phyloP scores from a whole-genome alignment of 2,888 invertebrate species.

The Drosophila acutilabella region DNA sequence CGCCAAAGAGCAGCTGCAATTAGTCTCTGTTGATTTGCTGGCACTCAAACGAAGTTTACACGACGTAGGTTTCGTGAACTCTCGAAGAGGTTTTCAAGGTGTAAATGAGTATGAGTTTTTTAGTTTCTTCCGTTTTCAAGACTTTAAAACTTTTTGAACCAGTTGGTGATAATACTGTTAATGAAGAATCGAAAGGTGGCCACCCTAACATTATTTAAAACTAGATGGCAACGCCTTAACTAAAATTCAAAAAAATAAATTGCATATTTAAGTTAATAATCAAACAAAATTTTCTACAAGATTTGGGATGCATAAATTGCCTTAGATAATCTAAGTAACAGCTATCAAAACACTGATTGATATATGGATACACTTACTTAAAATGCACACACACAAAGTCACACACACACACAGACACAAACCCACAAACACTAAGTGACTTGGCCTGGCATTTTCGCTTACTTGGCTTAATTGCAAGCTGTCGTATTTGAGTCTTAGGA shows the following conservation, averaged over 20 bases:
- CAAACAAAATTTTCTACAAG: not conserved
- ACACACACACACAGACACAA: not conserved
- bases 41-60: not conserved
- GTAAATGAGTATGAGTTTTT: no score
- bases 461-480: constrained; percentile 41
- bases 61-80: not conserved
- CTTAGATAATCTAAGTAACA: no score
- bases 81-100: no score
- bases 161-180: no score
- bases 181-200: no score
- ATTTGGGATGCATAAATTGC: no score
- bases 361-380: not conserved
- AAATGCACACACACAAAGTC: not conserved
- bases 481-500: not conserved
- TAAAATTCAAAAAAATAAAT: no score
- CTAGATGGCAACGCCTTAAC: no score
- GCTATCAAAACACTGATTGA: no score
- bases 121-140: no score
- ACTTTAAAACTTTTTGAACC: no score
- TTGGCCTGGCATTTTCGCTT: constrained; percentile 21
- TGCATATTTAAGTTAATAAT: not conserved
- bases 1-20: constrained; percentile 21
- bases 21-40: constrained; percentile 35
- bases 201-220: no score
- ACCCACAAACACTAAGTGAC: constrained; percentile 7